These are phyloP conservation scores for Platyrinchus mystaceus DNA, from an alignment of 2,797 vertebrate genomes.

Conservation along the genomic window DNA sequence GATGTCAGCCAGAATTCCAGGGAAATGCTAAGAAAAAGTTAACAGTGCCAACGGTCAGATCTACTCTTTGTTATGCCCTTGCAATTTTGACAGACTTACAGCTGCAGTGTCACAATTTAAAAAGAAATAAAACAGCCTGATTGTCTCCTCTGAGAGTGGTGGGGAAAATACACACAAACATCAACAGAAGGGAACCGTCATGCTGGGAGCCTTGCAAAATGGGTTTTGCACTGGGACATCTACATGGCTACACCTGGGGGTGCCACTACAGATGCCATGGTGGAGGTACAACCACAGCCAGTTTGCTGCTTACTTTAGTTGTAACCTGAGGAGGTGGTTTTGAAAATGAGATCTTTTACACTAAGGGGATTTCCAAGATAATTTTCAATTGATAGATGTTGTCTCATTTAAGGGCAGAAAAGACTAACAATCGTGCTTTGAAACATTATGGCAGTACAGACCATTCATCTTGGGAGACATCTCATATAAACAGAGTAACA, in stretches of 20 bases:
- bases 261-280: neutral
- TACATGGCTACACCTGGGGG: neutral
- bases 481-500: neutral
- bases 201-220: accelerated
- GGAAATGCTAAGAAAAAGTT: neutral
- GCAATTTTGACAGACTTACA: neutral
- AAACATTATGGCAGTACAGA: neutral
- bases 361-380: conserved; percentile 26
- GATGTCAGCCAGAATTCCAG: neutral
- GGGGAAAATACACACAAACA: neutral
- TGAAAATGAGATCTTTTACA: conserved; percentile 12
- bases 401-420: neutral
- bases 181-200: neutral
- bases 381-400: neutral
- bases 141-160: neutral
- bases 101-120: neutral
- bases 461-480: neutral
- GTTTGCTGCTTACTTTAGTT: neutral
- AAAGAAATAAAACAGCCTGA: neutral
- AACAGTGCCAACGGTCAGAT: neutral
- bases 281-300: neutral
- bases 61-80: neutral
- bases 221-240: neutral
- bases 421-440: neutral
- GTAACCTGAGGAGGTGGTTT: conserved; percentile 1